phyloP scores from a whole-genome alignment of 2,797 vertebrate genomes.

The Liparis tanakae region DNA sequence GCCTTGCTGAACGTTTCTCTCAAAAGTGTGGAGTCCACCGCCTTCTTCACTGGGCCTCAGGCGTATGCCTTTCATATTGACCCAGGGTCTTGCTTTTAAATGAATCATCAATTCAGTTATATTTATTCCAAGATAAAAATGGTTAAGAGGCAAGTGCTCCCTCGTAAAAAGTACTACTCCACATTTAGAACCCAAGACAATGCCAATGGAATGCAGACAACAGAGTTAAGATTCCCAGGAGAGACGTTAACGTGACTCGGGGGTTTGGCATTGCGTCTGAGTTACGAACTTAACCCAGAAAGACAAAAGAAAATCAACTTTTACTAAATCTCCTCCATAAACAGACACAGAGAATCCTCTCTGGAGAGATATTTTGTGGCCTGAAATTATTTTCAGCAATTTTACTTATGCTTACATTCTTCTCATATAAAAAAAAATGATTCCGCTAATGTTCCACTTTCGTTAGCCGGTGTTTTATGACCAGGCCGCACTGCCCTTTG shows the following conservation, averaged over 20 bases:
- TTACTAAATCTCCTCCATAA: neutral
- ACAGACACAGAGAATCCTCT: neutral
- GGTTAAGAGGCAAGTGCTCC: no score
- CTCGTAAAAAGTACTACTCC: no score
- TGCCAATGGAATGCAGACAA: neutral
- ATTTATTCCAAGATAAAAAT: no score
- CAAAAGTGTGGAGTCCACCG: no score
- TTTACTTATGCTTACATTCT: neutral
- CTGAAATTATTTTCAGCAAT: neutral
- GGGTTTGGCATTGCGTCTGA: neutral
- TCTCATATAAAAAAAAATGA: neutral
- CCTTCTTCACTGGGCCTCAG: no score
- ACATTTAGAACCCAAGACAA: neutral
- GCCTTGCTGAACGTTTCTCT: no score
- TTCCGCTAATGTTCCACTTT: neutral
- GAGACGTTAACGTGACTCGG: neutral
- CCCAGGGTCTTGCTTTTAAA: no score
- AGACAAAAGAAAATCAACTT: neutral
- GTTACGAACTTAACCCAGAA: neutral
- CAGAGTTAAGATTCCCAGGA: neutral
- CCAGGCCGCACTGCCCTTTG: neutral
- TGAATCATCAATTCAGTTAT: no score
- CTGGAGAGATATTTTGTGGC: neutral
- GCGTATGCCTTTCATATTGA: no score
- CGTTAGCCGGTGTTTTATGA: neutral